These are phyloP conservation scores for Catocala nupta DNA, from an alignment of 2,888 invertebrate genomes.

Conservation along the genomic window DNA sequence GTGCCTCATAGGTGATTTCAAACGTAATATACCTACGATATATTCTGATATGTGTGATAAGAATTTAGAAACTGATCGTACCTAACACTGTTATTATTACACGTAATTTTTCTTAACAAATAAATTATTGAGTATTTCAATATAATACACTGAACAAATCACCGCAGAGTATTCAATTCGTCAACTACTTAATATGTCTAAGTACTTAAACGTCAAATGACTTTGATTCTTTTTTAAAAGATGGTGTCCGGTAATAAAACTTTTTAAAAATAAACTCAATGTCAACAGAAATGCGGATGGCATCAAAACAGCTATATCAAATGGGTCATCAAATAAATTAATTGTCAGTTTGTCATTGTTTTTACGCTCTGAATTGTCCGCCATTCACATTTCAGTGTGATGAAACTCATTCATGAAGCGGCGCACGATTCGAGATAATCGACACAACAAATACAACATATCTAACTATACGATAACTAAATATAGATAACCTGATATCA, in stretches of 20 bases:
- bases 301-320: conserved; percentile 40
- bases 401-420: conserved; percentile 69
- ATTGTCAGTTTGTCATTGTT: conserved; percentile 72
- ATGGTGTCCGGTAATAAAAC: conserved; percentile 7
- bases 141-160: too few species aligned
- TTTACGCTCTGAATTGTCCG: conserved; percentile 79
- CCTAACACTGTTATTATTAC: too few species aligned
- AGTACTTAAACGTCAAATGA: too few species aligned
- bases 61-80: too few species aligned
- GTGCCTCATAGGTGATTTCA: too few species aligned
- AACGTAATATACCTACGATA: too few species aligned
- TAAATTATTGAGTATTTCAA: too few species aligned
- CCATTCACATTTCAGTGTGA: conserved; percentile 63
- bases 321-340: conserved; percentile 45
- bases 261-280: conserved; percentile 33
- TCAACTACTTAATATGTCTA: too few species aligned
- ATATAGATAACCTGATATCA: conserved; percentile 72
- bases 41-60: too few species aligned
- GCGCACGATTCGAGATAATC: conserved; percentile 56
- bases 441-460: conserved; percentile 59
- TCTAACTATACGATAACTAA: conserved; percentile 61
- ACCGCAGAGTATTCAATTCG: too few species aligned
- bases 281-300: conserved; percentile 52
- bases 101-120: too few species aligned
- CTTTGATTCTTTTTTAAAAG: too few species aligned